Conservation (phyloP, 2,113 vertebrate genomes). For the Thomomys bottae region DNA sequence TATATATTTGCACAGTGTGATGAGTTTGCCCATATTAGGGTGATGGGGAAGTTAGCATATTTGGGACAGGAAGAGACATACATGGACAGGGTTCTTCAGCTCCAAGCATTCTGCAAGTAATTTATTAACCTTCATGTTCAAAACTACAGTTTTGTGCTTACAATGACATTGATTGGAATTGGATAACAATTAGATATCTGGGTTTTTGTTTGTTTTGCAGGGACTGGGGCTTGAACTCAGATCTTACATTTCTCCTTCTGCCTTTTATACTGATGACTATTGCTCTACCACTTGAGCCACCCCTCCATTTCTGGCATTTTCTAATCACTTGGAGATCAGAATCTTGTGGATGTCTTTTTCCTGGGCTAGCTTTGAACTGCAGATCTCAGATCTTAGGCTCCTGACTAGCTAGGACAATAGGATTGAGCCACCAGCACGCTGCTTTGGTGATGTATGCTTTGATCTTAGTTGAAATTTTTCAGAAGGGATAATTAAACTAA, state of each 20-base stretch:
- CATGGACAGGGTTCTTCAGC: not conserved
- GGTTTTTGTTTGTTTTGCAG: too few species aligned
- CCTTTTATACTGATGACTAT: too few species aligned
- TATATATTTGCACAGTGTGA: slow-evolving; percentile 58
- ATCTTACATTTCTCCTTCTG: too few species aligned
- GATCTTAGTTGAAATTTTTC: slow-evolving; percentile 43
- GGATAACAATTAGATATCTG: not conserved
- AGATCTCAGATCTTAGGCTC: too few species aligned
- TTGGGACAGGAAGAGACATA: slow-evolving; percentile 40
- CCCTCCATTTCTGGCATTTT: too few species aligned
- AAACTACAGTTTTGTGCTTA: slow-evolving; percentile 27
- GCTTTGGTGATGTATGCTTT: not conserved
- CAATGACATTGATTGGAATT: slow-evolving; percentile 37
- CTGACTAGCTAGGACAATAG: too few species aligned
- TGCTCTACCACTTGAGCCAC: too few species aligned
- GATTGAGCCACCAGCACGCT: too few species aligned
- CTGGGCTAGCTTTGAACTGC: too few species aligned
- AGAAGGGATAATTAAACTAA: slow-evolving; percentile 56
- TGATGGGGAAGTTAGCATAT: slow-evolving; percentile 12
- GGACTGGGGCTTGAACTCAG: too few species aligned
- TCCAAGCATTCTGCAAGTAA: not conserved
- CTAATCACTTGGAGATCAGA: too few species aligned
- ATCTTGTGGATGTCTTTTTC: too few species aligned
- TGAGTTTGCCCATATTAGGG: slow-evolving; percentile 47
- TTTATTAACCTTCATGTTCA: slow-evolving; percentile 40